Percentiles rank a stretch among this genome's conserved stretches.
Evolutionary conservation across 2,113 vertebrate genomes (phyloP).

Genomic region (Chrysemys picta): DNA sequence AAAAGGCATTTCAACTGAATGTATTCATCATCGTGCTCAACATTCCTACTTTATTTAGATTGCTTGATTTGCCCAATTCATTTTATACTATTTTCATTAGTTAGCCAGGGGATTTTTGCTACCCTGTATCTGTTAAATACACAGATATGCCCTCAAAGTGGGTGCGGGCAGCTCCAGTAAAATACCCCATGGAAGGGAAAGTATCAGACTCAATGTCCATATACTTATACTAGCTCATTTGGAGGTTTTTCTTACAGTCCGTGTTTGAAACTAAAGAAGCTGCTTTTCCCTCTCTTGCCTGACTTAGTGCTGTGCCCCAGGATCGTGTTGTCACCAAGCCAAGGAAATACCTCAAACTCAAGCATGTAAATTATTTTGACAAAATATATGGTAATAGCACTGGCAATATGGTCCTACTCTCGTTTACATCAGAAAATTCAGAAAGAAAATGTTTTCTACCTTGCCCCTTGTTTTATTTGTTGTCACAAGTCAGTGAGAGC

Average conservation of each 20-base stretch:
- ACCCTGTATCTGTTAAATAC: conserved; percentile 10
- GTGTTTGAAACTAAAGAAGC: conserved; percentile 29
- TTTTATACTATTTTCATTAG: conserved; percentile 62
- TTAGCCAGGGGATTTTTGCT: conserved; percentile 41
- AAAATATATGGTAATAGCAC: conserved; percentile 64
- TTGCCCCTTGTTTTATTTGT: conserved; percentile 67
- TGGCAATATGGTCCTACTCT: conserved; percentile 62
- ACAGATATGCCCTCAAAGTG: neutral
- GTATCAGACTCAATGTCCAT: conserved; percentile 56
- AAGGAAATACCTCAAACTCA: conserved; percentile 61
- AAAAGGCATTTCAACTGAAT: neutral
- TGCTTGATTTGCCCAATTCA: conserved; percentile 61
- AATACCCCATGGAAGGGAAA: conserved; percentile 16
- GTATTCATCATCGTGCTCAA: conserved; percentile 41
- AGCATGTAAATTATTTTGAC: conserved; percentile 72
- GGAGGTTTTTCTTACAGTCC: conserved; percentile 41
- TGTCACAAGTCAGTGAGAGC: conserved; percentile 59
- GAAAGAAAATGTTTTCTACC: conserved; percentile 69
- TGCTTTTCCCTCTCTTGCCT: conserved; percentile 45
- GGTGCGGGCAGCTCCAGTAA: conserved; percentile 52
- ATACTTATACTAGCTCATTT: conserved; percentile 15
- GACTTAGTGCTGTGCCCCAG: conserved; percentile 6
- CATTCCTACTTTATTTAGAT: conserved; percentile 31
- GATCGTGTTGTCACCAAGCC: conserved; percentile 17
- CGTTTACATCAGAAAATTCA: conserved; percentile 42